Percentiles rank a stretch among this genome's conserved stretches.
Evolutionary conservation across 1,140 invertebrate genomes (phyloP).

Genomic region (Pseudomyrmex concolor): DNA sequence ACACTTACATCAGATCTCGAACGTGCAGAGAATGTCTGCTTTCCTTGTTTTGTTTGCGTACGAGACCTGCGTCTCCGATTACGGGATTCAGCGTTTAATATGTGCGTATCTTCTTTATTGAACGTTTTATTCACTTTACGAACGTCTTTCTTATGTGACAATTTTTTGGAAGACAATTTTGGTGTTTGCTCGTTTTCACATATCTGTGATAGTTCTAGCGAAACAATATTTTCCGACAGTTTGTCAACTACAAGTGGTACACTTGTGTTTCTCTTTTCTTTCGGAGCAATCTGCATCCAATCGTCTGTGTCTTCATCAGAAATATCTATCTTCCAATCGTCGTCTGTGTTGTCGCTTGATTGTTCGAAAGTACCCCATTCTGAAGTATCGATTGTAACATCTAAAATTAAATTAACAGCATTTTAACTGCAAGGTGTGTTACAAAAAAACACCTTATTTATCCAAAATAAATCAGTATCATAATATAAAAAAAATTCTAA

Average conservation of each 20-base stretch:
- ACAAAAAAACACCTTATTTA: constrained; percentile 1
- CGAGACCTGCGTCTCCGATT: background rate
- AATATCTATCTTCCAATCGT: background rate
- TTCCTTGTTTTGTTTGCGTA: background rate
- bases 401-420: constrained; percentile 60
- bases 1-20: background rate
- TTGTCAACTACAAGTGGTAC: constrained; percentile 27
- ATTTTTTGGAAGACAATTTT: background rate
- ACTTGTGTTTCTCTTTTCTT: constrained; percentile 35
- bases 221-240: background rate
- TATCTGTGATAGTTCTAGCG: constrained; percentile 1
- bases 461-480: background rate
- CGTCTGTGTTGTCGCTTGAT: background rate
- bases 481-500: background rate
- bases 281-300: background rate
- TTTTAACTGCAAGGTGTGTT: background rate
- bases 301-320: background rate
- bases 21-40: background rate
- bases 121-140: background rate
- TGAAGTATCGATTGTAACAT: constrained; percentile 6
- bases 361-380: background rate
- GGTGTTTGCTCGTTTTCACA: background rate
- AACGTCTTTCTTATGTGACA: background rate
- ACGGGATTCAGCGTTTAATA: background rate
- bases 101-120: background rate